Evolutionary conservation across 2,888 invertebrate genomes (phyloP).

Genomic region (Chromoteleia sp.): DNA sequence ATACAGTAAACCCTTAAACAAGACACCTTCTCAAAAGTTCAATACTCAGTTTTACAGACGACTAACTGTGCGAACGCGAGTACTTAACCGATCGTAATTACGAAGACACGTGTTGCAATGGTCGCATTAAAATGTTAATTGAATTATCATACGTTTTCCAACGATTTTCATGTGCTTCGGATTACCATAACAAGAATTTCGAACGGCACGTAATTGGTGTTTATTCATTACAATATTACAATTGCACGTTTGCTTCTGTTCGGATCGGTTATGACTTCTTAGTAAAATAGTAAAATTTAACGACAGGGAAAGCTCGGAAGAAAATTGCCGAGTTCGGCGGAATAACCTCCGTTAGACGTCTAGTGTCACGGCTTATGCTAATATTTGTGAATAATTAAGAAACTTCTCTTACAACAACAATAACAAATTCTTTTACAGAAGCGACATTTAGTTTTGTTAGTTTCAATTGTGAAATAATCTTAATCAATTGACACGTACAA

Average conservation of each 20-base stretch:
- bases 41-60: constrained; percentile 9
- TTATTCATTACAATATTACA: constrained; percentile 12
- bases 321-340: background rate
- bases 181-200: constrained; percentile 27
- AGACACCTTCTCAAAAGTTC: background rate
- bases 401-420: too few relatives aligned
- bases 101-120: background rate
- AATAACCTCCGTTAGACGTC: background rate
- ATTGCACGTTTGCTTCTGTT: constrained; percentile 3
- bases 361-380: too few relatives aligned
- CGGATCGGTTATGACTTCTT: constrained; percentile 9
- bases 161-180: background rate
- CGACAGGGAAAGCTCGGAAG: background rate
- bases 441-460: too few relatives aligned
- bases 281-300: constrained; percentile 30
- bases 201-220: constrained; percentile 11
- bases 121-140: constrained; percentile 20
- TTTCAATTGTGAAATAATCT: too few relatives aligned
- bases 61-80: background rate
- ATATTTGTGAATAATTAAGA: too few relatives aligned
- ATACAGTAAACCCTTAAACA: background rate
- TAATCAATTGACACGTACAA: too few relatives aligned
- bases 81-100: constrained; percentile 22
- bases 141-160: constrained; percentile 24
- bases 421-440: too few relatives aligned